Conservation (phyloP, 1,140 invertebrate species). For the Pogonomyrmex californicus region DNA sequence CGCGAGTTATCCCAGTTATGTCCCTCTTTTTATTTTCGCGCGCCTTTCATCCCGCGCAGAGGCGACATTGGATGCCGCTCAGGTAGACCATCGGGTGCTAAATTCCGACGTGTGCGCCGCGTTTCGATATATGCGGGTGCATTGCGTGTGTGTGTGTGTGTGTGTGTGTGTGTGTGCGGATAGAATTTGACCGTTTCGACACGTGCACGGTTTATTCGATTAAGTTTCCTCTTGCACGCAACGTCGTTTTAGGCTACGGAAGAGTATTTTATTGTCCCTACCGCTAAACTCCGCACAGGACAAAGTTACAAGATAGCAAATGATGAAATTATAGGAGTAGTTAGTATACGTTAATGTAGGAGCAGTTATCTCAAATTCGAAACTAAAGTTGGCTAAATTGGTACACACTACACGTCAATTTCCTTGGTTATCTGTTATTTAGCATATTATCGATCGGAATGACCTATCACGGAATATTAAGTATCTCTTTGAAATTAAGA, state of each 20-base stretch:
- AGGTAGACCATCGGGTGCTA: conserved; percentile 39
- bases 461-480: background rate
- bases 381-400: conserved; percentile 49
- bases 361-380: conserved; percentile 30
- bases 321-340: conserved; percentile 43
- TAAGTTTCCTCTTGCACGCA: background rate
- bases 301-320: conserved; percentile 36
- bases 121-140: too few species aligned
- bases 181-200: background rate
- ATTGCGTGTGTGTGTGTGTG: background rate
- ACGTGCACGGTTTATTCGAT: background rate
- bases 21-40: conserved; percentile 62
- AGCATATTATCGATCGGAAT: conserved; percentile 34
- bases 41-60: conserved; percentile 3
- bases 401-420: conserved; percentile 68
- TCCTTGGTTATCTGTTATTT: conserved; percentile 77
- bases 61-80: conserved; percentile 20
- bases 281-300: background rate
- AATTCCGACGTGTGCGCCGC: background rate
- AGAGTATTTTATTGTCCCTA: conserved; percentile 14
- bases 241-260: background rate
- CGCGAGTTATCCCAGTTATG: conserved; percentile 55
- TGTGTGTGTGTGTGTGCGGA: background rate
- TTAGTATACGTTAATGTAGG: conserved; percentile 39
- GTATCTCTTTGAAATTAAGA: background rate